These are phyloP conservation scores for Phania funesta DNA, from an alignment of 2,888 invertebrate species.

Conservation along the genomic window DNA sequence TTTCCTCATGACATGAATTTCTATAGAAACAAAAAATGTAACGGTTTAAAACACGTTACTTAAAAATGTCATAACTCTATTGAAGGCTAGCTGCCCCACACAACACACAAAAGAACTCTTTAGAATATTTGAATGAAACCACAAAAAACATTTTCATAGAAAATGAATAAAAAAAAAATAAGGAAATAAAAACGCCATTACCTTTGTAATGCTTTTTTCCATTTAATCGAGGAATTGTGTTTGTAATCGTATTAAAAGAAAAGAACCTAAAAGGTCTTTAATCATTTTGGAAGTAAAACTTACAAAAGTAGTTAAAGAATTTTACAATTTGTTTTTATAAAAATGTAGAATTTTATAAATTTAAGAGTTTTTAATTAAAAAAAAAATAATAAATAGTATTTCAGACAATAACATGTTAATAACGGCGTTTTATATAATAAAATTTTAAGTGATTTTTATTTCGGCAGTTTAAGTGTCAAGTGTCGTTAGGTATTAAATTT, in stretches of 20 bases:
- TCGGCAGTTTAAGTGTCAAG: too few species aligned
- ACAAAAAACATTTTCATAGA: background rate
- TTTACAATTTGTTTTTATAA: too few species aligned
- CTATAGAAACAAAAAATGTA: background rate
- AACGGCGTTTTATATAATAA: too few species aligned
- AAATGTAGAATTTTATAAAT: too few species aligned
- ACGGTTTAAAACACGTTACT: background rate
- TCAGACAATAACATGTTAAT: too few species aligned
- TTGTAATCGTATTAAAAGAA: background rate
- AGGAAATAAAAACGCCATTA: background rate
- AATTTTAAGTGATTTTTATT: too few species aligned
- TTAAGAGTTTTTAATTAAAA: too few species aligned
- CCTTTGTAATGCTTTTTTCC: slow-evolving; percentile 15
- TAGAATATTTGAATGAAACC: background rate
- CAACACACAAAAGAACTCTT: background rate
- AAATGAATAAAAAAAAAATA: background rate
- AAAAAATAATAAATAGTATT: too few species aligned
- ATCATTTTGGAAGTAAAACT: background rate
- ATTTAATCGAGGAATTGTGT: background rate
- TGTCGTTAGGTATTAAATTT: too few species aligned
- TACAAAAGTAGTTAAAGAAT: too few species aligned
- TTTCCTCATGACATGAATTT: slow-evolving; percentile 28
- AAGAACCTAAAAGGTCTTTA: background rate
- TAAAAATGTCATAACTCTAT: slow-evolving; percentile 44
- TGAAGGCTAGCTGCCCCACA: background rate